Evolutionary conservation across 2,113 vertebrate genomes (phyloP).

Genomic region (Montifringilla adamsi): DNA sequence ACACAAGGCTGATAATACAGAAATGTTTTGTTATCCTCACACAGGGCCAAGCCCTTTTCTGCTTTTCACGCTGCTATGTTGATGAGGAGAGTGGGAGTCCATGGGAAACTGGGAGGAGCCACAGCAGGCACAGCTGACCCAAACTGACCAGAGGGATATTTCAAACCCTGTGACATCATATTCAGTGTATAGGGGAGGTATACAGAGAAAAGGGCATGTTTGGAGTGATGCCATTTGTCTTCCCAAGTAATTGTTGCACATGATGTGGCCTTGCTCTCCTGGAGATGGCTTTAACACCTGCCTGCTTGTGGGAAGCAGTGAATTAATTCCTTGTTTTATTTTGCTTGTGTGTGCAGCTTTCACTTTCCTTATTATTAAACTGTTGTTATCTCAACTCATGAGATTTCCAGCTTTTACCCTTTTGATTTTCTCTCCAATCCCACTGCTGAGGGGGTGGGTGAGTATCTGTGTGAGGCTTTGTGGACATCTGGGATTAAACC

Average conservation of each 20-base stretch:
- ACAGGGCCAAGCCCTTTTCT: neutral
- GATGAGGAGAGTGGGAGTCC: neutral
- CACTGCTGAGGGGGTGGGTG: neutral
- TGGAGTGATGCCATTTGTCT: neutral
- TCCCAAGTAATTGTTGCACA: neutral
- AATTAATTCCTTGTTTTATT: neutral
- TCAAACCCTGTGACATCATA: neutral
- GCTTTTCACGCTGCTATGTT: neutral
- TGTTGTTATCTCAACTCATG: neutral
- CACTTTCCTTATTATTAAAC: neutral
- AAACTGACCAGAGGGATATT: neutral
- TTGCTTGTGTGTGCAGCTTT: accelerated
- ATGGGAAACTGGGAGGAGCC: neutral
- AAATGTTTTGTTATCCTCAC: neutral
- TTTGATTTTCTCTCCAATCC: neutral
- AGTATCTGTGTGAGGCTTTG: too few relatives aligned
- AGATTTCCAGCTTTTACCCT: neutral
- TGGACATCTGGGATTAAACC: neutral
- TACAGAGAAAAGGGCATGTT: neutral
- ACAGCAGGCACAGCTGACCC: neutral
- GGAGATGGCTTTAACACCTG: neutral
- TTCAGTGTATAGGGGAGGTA: too few relatives aligned
- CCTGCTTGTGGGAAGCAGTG: neutral
- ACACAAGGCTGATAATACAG: neutral
- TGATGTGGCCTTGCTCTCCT: neutral